Base-by-base conservation (phyloP, 1,140 invertebrate genomes). In the Notospermus geniculatus region DNA sequence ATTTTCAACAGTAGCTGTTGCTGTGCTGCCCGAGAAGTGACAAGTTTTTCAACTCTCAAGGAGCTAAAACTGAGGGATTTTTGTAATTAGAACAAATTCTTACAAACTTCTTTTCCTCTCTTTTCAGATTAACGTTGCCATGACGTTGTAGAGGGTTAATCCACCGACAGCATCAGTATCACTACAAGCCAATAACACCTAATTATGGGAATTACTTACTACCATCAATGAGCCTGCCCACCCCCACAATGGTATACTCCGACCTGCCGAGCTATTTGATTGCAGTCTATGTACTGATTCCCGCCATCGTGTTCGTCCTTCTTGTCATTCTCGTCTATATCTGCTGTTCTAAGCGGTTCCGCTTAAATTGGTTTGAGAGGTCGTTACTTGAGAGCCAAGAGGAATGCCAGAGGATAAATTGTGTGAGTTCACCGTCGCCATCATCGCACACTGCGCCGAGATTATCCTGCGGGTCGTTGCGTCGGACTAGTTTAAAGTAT, bases 341-440 rank as follows among this genome's bases (percentile, higher is more conserved):
- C 1, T 58, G 58, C 55, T 73, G 72, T 59, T 68, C 65, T 19
- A 68, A 70, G 32, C 62, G 66, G 17, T 71, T 68, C 43, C 60
- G 67, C 22, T 63, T 74, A 46, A 74, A 73, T 59, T 74, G 72
- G 72, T 74, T 64, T 41, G 69, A 74, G 36, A 55, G 60, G n/a
- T 59, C 62, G 11, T 41, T 74, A 28, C 64, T 63, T 57, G 64
- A 57, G 64, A 63, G 54, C 15, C 46, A 52, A 13, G 50, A 56
- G 53, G 41, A 60, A 30, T 46, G 32, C 45, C n/a, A 23, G 19
- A 19, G 46, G 19, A 19, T 19, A 7, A 50, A 23, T 9, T 23
- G 25, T 50, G 25, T 23, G 25, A 19, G 19, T 19, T 53, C 25
- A 46, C 54, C 1, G 19, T 43, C 2, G 15, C 46, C 30, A 22